A percentile compares a stretch with the other conserved stretches of the same genome.
These are phyloP conservation scores for Urocitellus parryii DNA, from an alignment of 2,113 vertebrate species.

Conservation along the genomic window DNA sequence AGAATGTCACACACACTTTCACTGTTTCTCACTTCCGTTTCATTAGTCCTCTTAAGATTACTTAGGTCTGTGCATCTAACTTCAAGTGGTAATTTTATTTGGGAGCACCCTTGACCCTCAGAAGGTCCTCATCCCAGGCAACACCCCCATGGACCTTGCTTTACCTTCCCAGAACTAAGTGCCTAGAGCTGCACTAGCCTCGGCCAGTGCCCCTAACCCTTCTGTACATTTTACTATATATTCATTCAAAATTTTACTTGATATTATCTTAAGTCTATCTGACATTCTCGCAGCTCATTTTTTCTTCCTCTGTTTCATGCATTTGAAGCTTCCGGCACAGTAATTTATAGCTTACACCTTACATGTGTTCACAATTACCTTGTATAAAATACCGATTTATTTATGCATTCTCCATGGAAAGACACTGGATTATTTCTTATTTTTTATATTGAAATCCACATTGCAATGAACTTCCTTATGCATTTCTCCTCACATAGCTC, in stretches of 20 bases:
- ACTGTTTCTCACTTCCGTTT: not conserved
- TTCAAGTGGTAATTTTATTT: not conserved
- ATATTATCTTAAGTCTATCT: not conserved
- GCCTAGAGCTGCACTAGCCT: not conserved
- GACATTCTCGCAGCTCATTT: not conserved
- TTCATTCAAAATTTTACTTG: not conserved
- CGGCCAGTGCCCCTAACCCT: fast-evolving
- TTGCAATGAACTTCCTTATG: not conserved
- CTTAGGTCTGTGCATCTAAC: not conserved
- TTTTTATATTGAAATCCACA: not conserved
- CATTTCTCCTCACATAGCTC: not conserved
- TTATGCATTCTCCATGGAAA: not conserved
- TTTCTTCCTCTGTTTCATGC: not conserved
- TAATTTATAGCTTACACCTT: not conserved
- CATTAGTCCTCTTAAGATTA: not conserved
- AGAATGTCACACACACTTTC: not conserved
- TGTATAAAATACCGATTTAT: not conserved
- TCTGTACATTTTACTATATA: not conserved
- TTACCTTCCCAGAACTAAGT: no score
- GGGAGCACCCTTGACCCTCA: not conserved
- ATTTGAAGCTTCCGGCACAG: not conserved
- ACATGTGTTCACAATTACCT: not conserved
- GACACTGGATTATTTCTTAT: not conserved
- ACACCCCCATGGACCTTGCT: not conserved
- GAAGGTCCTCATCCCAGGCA: no score